These are phyloP conservation scores for Thaleichthys pacificus DNA, from an alignment of 2,797 vertebrate genomes.

Conservation along the genomic window DNA sequence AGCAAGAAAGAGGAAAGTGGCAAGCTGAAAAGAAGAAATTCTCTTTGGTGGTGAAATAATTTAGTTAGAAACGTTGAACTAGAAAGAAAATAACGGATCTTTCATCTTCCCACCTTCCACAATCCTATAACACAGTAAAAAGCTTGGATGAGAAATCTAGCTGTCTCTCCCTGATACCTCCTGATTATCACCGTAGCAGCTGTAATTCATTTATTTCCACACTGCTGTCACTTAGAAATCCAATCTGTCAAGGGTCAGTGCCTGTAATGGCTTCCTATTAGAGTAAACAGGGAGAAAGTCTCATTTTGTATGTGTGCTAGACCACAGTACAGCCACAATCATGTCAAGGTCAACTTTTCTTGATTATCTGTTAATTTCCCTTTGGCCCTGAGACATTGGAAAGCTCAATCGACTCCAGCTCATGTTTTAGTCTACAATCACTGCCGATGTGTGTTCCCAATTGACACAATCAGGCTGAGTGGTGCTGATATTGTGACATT, in stretches of 20 bases:
- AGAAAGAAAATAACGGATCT: background rate
- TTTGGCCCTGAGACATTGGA: constrained; percentile 39
- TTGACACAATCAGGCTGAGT: constrained; percentile 69
- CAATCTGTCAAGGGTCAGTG: constrained; percentile 36
- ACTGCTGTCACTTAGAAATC: constrained; percentile 41
- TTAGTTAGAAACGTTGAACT: background rate
- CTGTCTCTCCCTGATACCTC: constrained; percentile 30
- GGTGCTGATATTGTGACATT: constrained; percentile 71
- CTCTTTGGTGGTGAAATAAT: background rate
- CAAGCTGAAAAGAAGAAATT: background rate
- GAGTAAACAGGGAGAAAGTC: constrained; percentile 41
- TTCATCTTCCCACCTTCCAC: background rate
- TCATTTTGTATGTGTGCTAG: constrained; percentile 24
- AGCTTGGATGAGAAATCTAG: constrained; percentile 16
- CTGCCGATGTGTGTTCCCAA: constrained; percentile 49
- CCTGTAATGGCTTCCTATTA: constrained; percentile 33
- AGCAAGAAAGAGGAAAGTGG: background rate
- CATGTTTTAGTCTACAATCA: constrained; percentile 48
- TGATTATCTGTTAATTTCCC: constrained; percentile 68
- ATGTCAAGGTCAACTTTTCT: constrained; percentile 35
- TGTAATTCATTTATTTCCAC: constrained; percentile 45
- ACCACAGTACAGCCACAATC: constrained; percentile 34
- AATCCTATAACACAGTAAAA: background rate
- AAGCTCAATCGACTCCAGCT: constrained; percentile 30
- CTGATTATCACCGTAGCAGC: constrained; percentile 43